phyloP scores from a whole-genome alignment of 2,113 vertebrate genomes.

The Ptilorrhoa leucosticta region DNA sequence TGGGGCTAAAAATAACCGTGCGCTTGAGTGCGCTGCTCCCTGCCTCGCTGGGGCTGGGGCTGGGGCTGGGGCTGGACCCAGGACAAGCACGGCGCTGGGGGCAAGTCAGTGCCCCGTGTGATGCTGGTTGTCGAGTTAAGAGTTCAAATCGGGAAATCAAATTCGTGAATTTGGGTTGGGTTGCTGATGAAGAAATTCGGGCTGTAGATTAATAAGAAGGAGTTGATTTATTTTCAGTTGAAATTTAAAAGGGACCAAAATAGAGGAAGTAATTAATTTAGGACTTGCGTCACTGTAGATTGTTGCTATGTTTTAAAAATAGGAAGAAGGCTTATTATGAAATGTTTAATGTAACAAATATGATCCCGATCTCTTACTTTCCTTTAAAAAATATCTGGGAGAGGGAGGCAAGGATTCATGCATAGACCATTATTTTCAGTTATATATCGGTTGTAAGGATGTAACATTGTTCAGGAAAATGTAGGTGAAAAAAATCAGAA shows the following conservation, averaged over 20 bases:
- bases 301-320: background rate
- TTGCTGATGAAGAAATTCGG: background rate
- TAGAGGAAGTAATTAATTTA: constrained; percentile 39
- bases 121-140: background rate
- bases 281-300: constrained; percentile 10
- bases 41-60: background rate
- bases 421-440: background rate
- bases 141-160: background rate
- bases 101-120: background rate
- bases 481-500: background rate
- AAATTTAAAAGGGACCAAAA: background rate
- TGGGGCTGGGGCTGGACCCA: background rate
- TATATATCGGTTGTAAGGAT: background rate
- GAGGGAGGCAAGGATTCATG: background rate
- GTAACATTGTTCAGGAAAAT: background rate
- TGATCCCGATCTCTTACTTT: background rate
- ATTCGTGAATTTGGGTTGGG: background rate
- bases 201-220: background rate
- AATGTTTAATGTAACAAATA: background rate
- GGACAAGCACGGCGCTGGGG: background rate
- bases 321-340: background rate
- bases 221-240: constrained; percentile 34
- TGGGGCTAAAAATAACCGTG: constrained; percentile 45
- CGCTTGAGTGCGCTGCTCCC: background rate
- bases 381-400: background rate